These are phyloP conservation scores for Teleogryllus occipitalis DNA, from an alignment of 1,140 invertebrate species.

Conservation along the genomic window DNA sequence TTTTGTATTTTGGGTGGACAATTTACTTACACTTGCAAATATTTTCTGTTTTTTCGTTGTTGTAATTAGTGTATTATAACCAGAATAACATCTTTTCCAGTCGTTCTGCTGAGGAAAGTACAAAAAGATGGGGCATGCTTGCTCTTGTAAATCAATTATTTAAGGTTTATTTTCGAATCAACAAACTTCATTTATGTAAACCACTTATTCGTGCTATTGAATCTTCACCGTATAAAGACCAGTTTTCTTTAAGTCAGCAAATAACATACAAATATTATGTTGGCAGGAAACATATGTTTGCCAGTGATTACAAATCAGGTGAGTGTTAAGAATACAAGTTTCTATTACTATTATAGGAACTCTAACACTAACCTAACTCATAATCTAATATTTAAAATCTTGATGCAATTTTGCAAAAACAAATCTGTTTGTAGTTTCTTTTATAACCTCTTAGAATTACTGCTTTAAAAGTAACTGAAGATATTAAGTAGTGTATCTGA, in stretches of 20 bases:
- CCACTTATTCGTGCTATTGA: conserved; percentile 94
- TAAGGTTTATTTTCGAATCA: conserved; percentile 96
- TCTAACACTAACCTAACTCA: background rate
- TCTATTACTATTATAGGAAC: background rate
- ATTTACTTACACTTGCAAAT: too few species aligned
- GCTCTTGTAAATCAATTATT: conserved; percentile 93
- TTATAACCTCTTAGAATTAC: too few species aligned
- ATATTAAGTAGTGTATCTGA: too few species aligned
- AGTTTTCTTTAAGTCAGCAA: conserved; percentile 77
- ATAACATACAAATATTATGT: conserved; percentile 96
- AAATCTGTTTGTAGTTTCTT: too few species aligned
- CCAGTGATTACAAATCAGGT: conserved; percentile 86
- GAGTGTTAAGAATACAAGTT: conserved; percentile 18
- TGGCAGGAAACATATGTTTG: conserved; percentile 95
- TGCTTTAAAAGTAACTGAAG: too few species aligned
- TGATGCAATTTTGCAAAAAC: too few species aligned
- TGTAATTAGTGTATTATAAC: too few species aligned
- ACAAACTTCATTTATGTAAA: conserved; percentile 94
- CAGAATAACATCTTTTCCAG: background rate
- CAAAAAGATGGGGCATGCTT: conserved; percentile 93
- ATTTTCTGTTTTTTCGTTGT: too few species aligned
- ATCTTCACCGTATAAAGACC: conserved; percentile 77
- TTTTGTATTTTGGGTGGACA: too few species aligned
- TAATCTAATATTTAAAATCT: too few species aligned
- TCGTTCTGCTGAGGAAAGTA: conserved; percentile 74